Evolutionary conservation across 92 coral and sea anemone genomes (phyloP), one percentile per base, ranked within the genome.

Genomic region (Epizoanthus ramosus): DNA sequence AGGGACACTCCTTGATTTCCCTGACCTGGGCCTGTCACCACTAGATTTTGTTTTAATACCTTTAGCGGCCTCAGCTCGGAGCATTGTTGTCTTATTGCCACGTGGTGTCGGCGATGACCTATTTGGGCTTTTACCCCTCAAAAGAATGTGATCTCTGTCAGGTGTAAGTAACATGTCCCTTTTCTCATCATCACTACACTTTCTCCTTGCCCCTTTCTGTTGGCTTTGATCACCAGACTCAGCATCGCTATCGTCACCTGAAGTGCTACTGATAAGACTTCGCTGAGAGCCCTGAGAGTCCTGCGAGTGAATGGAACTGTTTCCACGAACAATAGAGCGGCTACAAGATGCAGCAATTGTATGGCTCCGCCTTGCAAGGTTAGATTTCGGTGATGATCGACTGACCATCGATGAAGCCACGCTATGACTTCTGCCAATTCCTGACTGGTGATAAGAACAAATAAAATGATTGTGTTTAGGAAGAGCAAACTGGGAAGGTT

Each of bases 41-140:
- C 61, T 57, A 61, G 41, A 19, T 63, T 23, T 77, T 19, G 82
- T 60, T 77, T 77, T 77, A 15, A 84, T 76, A 43, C 86, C 86
- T 73, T 91, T 93, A 6, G 70, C 84, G 19, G 91, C 93, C 85
- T 93, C 98, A 3, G 95, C 98, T 6, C 98, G 80, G 59, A 93
- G 33, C 92, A 91, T 89, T 7, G 98, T 91, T 4, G 98, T 89
- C 63, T 93, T 93, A 80, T 93, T 93, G 0, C 86, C 95, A 22
- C 98, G 95, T 3, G 98, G 98, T 7, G 85, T 60, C 5, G 91
- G 82, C 57, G 57, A 77, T 69, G 82, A 69, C 89, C 83, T 75
- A 54, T 83, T 54, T 69, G 80, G 69, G 71, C 79, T 64, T 45
- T 56, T 65, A 22, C 85, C 73, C 66, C 90, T 24, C 65, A 73